These are phyloP conservation scores for Artibeus lituratus DNA, from an alignment of 2,797 vertebrate genomes.

Conservation along the genomic window DNA sequence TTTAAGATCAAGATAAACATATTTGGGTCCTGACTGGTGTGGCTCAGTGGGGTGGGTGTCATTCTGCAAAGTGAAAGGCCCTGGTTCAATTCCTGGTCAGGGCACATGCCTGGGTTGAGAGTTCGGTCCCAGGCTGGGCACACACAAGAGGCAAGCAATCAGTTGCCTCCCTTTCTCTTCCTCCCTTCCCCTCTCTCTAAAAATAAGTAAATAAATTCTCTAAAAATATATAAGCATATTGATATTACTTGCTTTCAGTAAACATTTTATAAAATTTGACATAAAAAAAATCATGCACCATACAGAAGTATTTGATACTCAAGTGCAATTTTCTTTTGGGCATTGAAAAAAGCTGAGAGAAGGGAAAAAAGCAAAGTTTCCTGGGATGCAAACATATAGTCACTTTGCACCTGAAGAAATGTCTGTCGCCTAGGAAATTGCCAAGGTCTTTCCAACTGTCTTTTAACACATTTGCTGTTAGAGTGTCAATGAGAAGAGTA, in stretches of 20 bases:
- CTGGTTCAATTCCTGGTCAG: too few relatives aligned
- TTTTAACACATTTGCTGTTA: not conserved
- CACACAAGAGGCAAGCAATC: not conserved
- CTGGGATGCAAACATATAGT: not conserved
- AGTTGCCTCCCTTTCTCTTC: not conserved
- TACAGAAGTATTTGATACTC: not conserved
- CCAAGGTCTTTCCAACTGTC: not conserved
- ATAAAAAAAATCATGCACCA: conserved; percentile 23
- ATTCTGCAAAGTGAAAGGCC: too few relatives aligned
- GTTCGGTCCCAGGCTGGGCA: not conserved
- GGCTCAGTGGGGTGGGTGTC: too few relatives aligned
- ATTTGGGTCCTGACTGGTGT: too few relatives aligned
- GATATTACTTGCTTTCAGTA: not conserved
- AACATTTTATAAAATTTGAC: conserved; percentile 49
- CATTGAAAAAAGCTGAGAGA: not conserved
- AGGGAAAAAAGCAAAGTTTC: not conserved
- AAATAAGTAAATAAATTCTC: not conserved
- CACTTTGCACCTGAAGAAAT: not conserved
- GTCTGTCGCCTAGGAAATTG: not conserved
- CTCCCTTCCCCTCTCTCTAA: not conserved
- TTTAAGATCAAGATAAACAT: conserved; percentile 3
- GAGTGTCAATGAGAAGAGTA: not conserved
- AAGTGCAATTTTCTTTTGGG: not conserved
- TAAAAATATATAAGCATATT: not conserved
- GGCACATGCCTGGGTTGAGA: not conserved